Evolutionary conservation across 1,140 invertebrate species (phyloP).

Genomic region (Stegodyphus dumicola): DNA sequence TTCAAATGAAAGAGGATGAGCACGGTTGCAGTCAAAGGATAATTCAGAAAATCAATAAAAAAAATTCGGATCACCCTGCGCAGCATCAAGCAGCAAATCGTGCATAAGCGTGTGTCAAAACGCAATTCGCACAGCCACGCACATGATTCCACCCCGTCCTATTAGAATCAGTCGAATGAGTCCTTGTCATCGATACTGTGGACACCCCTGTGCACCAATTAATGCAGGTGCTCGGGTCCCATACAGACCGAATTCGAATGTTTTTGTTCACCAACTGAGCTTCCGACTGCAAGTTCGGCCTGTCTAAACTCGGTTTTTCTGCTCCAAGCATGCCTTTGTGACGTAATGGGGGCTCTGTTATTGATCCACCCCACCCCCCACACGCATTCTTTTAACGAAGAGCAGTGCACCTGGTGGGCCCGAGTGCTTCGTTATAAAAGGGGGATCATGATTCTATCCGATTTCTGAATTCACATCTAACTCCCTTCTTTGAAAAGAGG

Average conservation of each 20-base stretch:
- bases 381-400: neutral
- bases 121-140: neutral
- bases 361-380: slow-evolving; percentile 32
- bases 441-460: neutral
- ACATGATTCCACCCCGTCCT: no score
- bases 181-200: neutral
- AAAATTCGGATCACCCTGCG: no score
- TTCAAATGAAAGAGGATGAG: no score
- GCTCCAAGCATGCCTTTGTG: slow-evolving; percentile 25
- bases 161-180: no score
- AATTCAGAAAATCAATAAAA: no score
- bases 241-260: neutral
- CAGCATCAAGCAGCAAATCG: no score
- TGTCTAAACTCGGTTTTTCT: slow-evolving; percentile 13
- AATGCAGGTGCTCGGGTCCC: slow-evolving; percentile 22
- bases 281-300: neutral
- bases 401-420: slow-evolving; percentile 15
- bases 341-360: slow-evolving; percentile 26
- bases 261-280: slow-evolving; percentile 4
- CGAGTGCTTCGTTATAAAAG: neutral
- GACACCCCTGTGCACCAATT: slow-evolving; percentile 24
- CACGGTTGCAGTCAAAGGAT: no score
- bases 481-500: neutral
- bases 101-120: neutral
- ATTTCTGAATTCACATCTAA: neutral